Conservation (phyloP, 2,113 vertebrate genomes). For the Pelmatolapia mariae region DNA sequence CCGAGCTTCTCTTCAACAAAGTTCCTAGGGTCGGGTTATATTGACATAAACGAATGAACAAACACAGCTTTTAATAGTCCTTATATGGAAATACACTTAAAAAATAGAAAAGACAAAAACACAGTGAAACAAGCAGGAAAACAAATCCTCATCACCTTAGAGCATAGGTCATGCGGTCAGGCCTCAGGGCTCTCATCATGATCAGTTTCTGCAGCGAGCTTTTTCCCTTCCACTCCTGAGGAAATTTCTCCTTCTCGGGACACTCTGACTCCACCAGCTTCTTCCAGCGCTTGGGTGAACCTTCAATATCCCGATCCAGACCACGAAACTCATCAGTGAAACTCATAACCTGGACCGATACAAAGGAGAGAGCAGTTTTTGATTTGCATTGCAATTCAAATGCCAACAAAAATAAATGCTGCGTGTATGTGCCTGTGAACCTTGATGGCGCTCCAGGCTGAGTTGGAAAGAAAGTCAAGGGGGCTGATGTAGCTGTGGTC, state of each 20-base stretch:
- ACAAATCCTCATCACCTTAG: conserved; percentile 48
- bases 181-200: conserved; percentile 70
- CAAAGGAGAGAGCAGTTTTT: not conserved
- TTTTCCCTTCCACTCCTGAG: conserved; percentile 74
- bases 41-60: not conserved
- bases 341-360: conserved; percentile 52
- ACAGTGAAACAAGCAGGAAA: not conserved
- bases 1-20: conserved; percentile 77
- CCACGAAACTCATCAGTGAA: conserved; percentile 76
- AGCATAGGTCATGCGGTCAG: conserved; percentile 67
- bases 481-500: conserved; percentile 72
- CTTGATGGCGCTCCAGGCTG: conserved; percentile 75
- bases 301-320: conserved; percentile 74
- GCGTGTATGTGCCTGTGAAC: not conserved
- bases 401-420: not conserved
- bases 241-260: conserved; percentile 76
- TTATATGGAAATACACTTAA: not conserved
- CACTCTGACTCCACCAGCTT: conserved; percentile 72
- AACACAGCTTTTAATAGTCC: not conserved
- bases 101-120: not conserved
- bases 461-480: conserved; percentile 73
- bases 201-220: conserved; percentile 73
- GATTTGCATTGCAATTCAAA: not conserved
- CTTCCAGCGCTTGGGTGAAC: conserved; percentile 71
- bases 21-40: conserved; percentile 40